Evolutionary conservation across 2,888 invertebrate genomes (phyloP).

Genomic region (Idaea dimidiata): DNA sequence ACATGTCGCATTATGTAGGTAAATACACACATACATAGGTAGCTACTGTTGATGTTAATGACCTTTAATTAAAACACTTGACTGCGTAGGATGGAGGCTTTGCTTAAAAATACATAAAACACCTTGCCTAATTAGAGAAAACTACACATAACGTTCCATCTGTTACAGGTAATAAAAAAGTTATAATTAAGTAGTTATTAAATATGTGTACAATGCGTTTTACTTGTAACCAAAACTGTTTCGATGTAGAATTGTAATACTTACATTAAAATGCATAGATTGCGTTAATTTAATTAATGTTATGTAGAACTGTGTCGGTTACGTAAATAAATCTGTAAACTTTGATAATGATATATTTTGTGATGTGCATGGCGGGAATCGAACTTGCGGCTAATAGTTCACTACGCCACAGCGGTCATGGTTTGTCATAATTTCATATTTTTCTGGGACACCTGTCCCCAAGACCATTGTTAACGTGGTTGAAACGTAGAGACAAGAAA

Average conservation of each 20-base stretch:
- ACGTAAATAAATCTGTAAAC: not conserved
- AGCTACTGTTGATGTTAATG: not conserved
- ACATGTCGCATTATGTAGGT: not conserved
- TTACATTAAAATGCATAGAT: not conserved
- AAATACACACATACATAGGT: not conserved
- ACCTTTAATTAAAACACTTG: not conserved
- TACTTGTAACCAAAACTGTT: not conserved
- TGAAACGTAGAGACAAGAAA: no score
- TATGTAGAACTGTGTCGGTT: not conserved
- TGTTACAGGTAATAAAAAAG: not conserved
- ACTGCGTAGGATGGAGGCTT: not conserved
- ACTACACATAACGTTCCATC: not conserved
- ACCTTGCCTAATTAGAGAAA: not conserved
- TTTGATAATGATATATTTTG: not conserved
- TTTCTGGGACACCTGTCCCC: no score
- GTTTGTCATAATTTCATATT: no score
- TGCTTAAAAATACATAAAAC: not conserved
- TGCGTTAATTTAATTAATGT: not conserved
- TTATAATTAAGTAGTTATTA: not conserved
- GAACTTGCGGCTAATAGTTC: no score
- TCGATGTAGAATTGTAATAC: not conserved
- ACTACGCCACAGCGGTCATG: no score
- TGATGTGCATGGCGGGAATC: not conserved
- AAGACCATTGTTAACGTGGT: no score
- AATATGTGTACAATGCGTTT: not conserved